A percentile compares a stretch with the other conserved stretches of the same genome.
Evolutionary conservation across 1,140 invertebrate genomes (phyloP).

Genomic region (Heliconius himera): DNA sequence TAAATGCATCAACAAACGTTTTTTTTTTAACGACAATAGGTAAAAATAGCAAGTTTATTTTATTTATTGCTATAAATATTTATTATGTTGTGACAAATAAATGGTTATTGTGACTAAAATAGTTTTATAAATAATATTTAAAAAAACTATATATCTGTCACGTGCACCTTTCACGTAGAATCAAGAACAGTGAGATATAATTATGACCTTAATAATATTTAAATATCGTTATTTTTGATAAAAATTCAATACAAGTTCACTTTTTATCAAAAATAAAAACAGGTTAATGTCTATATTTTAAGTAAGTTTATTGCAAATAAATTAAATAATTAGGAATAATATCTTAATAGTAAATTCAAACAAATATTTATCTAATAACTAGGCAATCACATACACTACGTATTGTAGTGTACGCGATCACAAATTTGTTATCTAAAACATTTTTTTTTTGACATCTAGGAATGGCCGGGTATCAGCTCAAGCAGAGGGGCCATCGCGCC

Average conservation of each 20-base stretch:
- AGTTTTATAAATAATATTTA: background rate
- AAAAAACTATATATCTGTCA: background rate
- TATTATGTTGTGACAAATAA: background rate
- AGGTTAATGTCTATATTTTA: background rate
- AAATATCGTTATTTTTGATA: background rate
- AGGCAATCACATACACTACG: too few species aligned
- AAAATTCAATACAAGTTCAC: background rate
- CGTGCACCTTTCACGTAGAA: slow-evolving; percentile 10
- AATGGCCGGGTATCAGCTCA: slow-evolving; percentile 71
- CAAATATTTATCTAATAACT: too few species aligned
- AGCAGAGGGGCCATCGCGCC: slow-evolving; percentile 82
- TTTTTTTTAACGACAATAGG: background rate
- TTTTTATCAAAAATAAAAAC: background rate
- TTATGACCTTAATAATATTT: slow-evolving; percentile 2
- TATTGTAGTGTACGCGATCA: too few species aligned
- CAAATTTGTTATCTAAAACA: background rate
- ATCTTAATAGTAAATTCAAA: too few species aligned
- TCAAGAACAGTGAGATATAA: slow-evolving; percentile 4
- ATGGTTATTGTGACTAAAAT: background rate
- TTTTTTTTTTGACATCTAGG: slow-evolving; percentile 41
- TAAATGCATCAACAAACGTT: background rate
- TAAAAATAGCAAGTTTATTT: background rate
- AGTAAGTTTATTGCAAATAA: background rate
- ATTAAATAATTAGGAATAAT: too few species aligned
- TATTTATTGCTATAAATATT: background rate